Base-by-base conservation (phyloP, 2,888 invertebrate species). In the Catocala nupta region DNA sequence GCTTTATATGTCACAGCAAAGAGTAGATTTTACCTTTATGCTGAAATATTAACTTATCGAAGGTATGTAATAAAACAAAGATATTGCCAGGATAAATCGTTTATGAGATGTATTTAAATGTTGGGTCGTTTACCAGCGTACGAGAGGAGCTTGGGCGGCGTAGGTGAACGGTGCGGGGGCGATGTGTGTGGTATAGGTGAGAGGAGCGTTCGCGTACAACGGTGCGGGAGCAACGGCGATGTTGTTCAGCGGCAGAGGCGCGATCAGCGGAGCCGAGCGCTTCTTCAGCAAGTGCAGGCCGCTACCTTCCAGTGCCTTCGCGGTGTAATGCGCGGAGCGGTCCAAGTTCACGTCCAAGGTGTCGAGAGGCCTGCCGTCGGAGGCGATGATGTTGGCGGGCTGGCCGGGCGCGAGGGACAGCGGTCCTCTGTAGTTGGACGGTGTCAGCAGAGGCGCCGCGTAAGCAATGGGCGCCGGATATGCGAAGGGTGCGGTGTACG, bases 351-450 rank as follows among this genome's bases (percentile, higher is more conserved):
- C 93, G 45, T 92, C 90, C 57, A 92, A 73, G 51, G 93, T 93
- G 72, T 93, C 93, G 48, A 93, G 82, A 6, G 93, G 93, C 79
- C 91, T 88, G 81, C 93, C 93, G 71, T 91, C 92, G 12, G 91
- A 85, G 6, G 81, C 91, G 59, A 92, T 77, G 63, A 93, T 83
- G 81, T 88, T 89, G 75, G 93, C 93, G 66, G 93, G 93, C 77
- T 92, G 91, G 43, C 92, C 90, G 9, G 92, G 93, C 0, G 92
- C 91, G 63, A 93, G 85, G n/a, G 93, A 93, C 70, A 92, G 83
- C 9, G 92, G 91, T n/a, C 88, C 90, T 65, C 90, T 85, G 82
- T 90, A 91, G 85, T 91, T 90, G 34, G 49, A 39, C 68, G 86
- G 85, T 44, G 82, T 71, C 58, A 83, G 53, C 13, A 82, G 51